A percentile compares a stretch with the other conserved stretches of the same genome.
Evolutionary conservation across 1,140 invertebrate genomes (phyloP).

Genomic region (Hirudo medicinalis): DNA sequence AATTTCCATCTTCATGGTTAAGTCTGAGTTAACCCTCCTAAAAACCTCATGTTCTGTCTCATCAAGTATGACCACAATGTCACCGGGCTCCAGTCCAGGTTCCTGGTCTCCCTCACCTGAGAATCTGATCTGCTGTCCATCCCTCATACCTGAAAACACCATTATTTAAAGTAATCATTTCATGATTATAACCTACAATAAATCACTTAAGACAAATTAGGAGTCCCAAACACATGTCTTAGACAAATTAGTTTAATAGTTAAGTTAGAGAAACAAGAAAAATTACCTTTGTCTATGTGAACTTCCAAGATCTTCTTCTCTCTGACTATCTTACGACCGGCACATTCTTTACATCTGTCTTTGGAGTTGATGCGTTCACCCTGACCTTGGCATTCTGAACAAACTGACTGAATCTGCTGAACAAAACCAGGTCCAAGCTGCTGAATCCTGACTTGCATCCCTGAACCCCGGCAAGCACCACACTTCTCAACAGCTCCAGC

Average conservation of each 20-base stretch:
- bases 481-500: constrained; percentile 73
- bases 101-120: constrained; percentile 93
- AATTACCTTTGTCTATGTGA: constrained; percentile 77
- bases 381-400: constrained; percentile 70
- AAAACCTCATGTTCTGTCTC: constrained; percentile 73
- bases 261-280: neutral
- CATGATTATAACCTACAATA: neutral
- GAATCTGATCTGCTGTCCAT: constrained; percentile 90
- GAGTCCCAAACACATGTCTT: too few relatives aligned
- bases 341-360: constrained; percentile 81
- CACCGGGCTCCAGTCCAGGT: constrained; percentile 73
- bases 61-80: constrained; percentile 93
- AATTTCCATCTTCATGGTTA: constrained; percentile 63
- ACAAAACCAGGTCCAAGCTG: constrained; percentile 89
- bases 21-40: constrained; percentile 67
- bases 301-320: constrained; percentile 93
- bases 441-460: constrained; percentile 78
- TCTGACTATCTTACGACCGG: constrained; percentile 74
- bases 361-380: constrained; percentile 74
- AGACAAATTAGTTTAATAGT: too few relatives aligned
- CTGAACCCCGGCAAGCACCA: constrained; percentile 68
- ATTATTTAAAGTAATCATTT: neutral
- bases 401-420: constrained; percentile 84
- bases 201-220: neutral
- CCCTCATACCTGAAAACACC: constrained; percentile 57